phyloP scores from a whole-genome alignment of 2,888 invertebrate genomes.

The Xestia c-nigrum region DNA sequence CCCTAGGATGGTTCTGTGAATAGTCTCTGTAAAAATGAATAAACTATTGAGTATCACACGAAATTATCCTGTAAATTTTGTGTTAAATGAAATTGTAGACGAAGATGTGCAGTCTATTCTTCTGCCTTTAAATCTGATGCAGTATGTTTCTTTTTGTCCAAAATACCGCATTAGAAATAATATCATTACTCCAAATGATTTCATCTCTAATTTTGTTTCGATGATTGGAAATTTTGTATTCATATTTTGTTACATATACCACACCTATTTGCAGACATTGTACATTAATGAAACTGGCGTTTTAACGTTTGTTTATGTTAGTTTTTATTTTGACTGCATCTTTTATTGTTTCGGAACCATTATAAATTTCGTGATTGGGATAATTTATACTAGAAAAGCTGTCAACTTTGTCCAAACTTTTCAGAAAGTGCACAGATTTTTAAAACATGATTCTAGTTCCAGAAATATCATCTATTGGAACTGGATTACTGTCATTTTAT shows the following conservation, averaged over 20 bases:
- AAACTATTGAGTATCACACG: not conserved
- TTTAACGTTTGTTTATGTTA: not conserved
- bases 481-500: conserved; percentile 2
- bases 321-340: not conserved
- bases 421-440: conserved; percentile 36
- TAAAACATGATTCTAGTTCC: conserved; percentile 7
- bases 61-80: not conserved
- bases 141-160: conserved; percentile 34
- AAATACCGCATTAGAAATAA: conserved; percentile 58
- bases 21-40: not conserved
- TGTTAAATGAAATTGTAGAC: conserved; percentile 43
- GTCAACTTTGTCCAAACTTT: conserved; percentile 36
- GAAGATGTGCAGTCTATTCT: conserved; percentile 54
- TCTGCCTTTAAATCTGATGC: conserved; percentile 52
- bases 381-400: conserved; percentile 12
- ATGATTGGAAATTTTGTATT: conserved; percentile 3
- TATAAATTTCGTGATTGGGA: conserved; percentile 16
- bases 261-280: not conserved
- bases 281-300: rapidly evolving
- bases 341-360: conserved; percentile 16
- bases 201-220: not conserved
- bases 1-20: too few species aligned
- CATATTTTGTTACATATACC: not conserved
- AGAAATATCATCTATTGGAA: not conserved
- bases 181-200: conserved; percentile 44